These are phyloP conservation scores for Equus przewalskii DNA, from an alignment of 2,113 vertebrate species.

Conservation along the genomic window DNA sequence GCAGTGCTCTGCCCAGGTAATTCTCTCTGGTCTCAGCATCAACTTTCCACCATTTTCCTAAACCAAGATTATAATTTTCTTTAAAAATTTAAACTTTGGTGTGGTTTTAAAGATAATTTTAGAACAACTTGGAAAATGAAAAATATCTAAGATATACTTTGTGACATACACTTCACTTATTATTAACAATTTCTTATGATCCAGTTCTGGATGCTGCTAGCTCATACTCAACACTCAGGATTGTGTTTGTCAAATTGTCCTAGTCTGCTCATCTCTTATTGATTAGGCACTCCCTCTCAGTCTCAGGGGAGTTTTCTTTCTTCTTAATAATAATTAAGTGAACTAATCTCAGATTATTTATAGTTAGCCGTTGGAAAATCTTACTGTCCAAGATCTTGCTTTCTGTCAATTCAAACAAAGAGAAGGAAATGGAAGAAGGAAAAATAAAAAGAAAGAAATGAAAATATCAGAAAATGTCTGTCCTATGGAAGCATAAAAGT, in stretches of 20 bases:
- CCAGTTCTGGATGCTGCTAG: background rate
- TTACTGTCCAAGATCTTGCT: background rate
- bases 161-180: background rate
- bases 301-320: background rate
- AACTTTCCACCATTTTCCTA: background rate
- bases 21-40: background rate
- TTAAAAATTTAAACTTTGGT: background rate
- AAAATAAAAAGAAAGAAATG: background rate
- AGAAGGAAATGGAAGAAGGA: background rate
- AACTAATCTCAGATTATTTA: background rate
- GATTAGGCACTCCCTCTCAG: background rate
- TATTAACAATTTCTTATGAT: background rate
- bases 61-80: background rate
- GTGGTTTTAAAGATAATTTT: background rate
- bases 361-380: background rate
- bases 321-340: background rate
- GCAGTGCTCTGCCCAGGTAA: background rate
- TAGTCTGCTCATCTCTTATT: background rate
- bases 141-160: background rate
- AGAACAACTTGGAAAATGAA: background rate
- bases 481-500: background rate
- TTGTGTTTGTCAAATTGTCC: background rate
- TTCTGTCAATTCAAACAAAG: background rate
- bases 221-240: background rate
- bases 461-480: background rate